Evolutionary conservation across 2,888 invertebrate genomes (phyloP).

Genomic region (Drosophila quinaria): DNA sequence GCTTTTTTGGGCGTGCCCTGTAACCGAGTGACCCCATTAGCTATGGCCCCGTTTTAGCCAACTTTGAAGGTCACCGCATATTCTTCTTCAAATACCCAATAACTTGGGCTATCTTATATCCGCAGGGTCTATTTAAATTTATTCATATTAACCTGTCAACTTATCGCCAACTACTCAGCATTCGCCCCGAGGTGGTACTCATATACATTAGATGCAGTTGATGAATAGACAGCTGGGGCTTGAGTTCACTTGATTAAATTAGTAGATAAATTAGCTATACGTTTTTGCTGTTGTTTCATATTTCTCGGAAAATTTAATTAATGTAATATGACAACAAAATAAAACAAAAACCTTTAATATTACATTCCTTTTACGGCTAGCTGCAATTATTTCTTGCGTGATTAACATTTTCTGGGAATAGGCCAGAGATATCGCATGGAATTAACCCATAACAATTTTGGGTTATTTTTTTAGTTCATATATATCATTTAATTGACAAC

Average conservation of each 20-base stretch:
- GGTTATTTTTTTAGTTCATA: conserved; percentile 12
- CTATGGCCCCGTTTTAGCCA: conserved; percentile 15
- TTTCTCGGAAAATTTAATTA: conserved; percentile 38
- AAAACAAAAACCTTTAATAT: conserved; percentile 7
- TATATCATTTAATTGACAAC: conserved; percentile 13
- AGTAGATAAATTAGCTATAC: conserved; percentile 24
- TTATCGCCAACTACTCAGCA: conserved; percentile 6
- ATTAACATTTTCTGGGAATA: conserved; percentile 39
- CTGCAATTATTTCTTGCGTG: conserved; percentile 36
- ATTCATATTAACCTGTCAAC: conserved; percentile 7
- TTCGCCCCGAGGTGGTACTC: background rate
- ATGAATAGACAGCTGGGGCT: background rate
- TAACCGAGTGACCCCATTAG: conserved; percentile 69
- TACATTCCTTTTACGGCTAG: background rate
- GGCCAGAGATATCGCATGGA: conserved; percentile 6
- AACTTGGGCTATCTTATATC: background rate
- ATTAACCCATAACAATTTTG: conserved; percentile 17
- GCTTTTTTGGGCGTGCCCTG: conserved; percentile 39
- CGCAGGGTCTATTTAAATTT: conserved; percentile 3
- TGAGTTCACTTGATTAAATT: conserved; percentile 7
- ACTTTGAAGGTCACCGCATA: conserved; percentile 63
- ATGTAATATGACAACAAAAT: background rate
- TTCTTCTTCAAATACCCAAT: conserved; percentile 8
- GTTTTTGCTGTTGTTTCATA: conserved; percentile 3
- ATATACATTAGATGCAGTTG: background rate